phyloP scores from a whole-genome alignment of 1,140 invertebrate genomes.

The Macrobrachium nipponense region DNA sequence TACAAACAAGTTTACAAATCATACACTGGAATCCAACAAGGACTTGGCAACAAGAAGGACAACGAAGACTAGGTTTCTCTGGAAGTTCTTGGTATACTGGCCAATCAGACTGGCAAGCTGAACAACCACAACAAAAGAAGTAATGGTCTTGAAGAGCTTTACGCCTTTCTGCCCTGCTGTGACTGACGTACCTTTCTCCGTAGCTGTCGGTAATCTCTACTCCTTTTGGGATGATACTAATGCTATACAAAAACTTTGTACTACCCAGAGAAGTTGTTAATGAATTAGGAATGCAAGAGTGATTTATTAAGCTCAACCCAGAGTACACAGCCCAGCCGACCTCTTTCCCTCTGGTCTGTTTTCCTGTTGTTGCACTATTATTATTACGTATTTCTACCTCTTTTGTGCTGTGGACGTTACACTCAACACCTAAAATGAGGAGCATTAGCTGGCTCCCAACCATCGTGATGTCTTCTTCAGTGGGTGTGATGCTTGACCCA shows the following conservation, averaged over 20 bases:
- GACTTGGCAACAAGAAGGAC: slow-evolving; percentile 46
- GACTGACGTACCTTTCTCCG: slow-evolving; percentile 57
- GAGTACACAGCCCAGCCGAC: slow-evolving; percentile 58
- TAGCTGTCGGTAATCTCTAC: slow-evolving; percentile 60
- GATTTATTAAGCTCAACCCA: slow-evolving; percentile 56
- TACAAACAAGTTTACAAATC: slow-evolving; percentile 44
- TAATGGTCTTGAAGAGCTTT: slow-evolving; percentile 50
- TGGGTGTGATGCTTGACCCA: not conserved
- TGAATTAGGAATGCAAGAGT: slow-evolving; percentile 56
- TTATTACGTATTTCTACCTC: slow-evolving; percentile 21
- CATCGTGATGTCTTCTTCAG: slow-evolving; percentile 32
- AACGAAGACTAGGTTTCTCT: slow-evolving; percentile 45
- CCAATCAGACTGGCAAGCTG: slow-evolving; percentile 55
- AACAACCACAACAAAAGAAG: slow-evolving; percentile 54
- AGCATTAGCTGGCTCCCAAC: slow-evolving; percentile 54
- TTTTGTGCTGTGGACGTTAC: slow-evolving; percentile 57
- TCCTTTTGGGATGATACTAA: slow-evolving; percentile 52
- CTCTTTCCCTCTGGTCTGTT: slow-evolving; percentile 25
- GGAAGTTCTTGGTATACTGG: slow-evolving; percentile 48
- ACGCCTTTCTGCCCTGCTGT: slow-evolving; percentile 40
- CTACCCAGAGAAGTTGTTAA: slow-evolving; percentile 45
- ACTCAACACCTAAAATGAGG: slow-evolving; percentile 50
- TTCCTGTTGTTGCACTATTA: not conserved
- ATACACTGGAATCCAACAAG: slow-evolving; percentile 37
- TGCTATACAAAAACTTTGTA: slow-evolving; percentile 54